Percentiles rank a stretch among this genome's conserved stretches.
Evolutionary conservation across 2,888 invertebrate genomes (phyloP).

Genomic region (Nephrotoma guestfalica): DNA sequence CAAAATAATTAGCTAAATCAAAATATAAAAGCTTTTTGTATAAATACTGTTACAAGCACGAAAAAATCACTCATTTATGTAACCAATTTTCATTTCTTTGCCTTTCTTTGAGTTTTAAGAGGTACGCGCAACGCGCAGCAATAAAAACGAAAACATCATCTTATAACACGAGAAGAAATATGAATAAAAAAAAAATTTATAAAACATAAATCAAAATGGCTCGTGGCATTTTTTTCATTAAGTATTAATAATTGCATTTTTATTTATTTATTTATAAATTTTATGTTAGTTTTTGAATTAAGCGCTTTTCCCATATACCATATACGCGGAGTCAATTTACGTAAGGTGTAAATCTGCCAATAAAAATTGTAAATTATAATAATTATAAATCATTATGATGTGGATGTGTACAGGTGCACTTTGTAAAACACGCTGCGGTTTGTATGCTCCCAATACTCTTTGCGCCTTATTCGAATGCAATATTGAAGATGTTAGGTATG

Average conservation of each 20-base stretch:
- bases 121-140: background rate
- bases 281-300: background rate
- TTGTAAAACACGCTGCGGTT: too few species aligned
- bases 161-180: background rate
- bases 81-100: background rate
- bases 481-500: background rate
- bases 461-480: too few species aligned
- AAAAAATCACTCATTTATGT: background rate
- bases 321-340: background rate
- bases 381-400: background rate
- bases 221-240: conserved; percentile 2
- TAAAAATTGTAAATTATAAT: background rate
- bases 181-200: background rate
- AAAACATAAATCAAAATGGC: conserved; percentile 2
- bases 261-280: background rate
- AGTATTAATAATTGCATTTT: conserved; percentile 4
- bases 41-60: background rate
- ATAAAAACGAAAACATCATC: background rate
- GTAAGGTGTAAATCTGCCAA: background rate
- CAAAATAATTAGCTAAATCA: background rate
- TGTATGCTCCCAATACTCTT: too few species aligned
- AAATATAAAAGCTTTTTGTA: background rate
- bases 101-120: background rate
- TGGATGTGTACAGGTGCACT: background rate
- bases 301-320: background rate